Evolutionary conservation across 2,888 invertebrate genomes (phyloP), one percentile per base, ranked within the genome.

Genomic region (Drosophila mimetica): DNA sequence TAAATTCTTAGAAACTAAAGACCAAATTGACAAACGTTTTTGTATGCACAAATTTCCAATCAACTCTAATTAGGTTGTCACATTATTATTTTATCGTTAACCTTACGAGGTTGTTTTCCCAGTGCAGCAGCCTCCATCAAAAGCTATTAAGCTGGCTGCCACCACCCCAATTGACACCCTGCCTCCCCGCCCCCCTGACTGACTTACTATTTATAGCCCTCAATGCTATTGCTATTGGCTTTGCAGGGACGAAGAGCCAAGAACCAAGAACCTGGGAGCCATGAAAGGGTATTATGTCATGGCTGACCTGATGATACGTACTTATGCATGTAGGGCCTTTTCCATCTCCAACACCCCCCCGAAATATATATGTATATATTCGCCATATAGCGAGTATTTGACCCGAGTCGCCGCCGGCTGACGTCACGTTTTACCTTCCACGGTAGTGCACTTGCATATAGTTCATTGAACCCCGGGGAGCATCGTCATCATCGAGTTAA

Each of bases 351-450:
- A 25, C 1, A 4, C 1, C 28, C 9, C 28, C 28, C 3, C 3
- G 28, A 30, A 30, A 30, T 9, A 11, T 9, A 30, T 30, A 30
- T 30, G 13, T 18, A 63, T 63, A 28, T 25, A 44, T 44, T 22
- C 11, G 22, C 41, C 28, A 42, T 42, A 14, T 25, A 22, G 14
- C 28, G 25, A 9, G 36, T 14, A 46, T 55, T 57, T 57, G 58
- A 57, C 50, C 57, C 70, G 42, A 47, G 51, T 54, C 28, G 37
- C 41, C 34, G 37, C 41, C 16, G 16, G 52, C 83, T 90, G 89
- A 90, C 90, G 90, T 90, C 89, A 89, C 75, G 63, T 77, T 81
- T 90, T 76, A 90, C 90, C 89, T 90, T 89, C 90, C 80, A 76
- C 71, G 74, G 78, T 16, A 74, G 74, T 86, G 82, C 86, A 86